Evolutionary conservation across 2,888 invertebrate species (phyloP), one percentile per base, ranked within the genome.

Genomic region (Tetrapedia diversipes): DNA sequence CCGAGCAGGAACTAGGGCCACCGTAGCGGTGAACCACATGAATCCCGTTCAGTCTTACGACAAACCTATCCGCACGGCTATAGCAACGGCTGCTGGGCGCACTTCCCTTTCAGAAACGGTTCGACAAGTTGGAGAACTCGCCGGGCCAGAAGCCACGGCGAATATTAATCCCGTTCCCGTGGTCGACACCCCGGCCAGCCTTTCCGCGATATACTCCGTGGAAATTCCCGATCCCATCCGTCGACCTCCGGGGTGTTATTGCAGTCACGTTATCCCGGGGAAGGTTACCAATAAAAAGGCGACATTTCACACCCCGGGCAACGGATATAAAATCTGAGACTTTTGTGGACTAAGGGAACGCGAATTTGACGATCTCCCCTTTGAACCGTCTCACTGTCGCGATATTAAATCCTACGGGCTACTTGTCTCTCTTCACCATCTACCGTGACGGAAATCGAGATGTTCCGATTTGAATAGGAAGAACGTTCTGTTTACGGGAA

Each of bases 121-220:
- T 77, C 65, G 77, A 70, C 77, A 57, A 77, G 77, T 76, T 53
- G 41, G 29, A n/a, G n/a, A 77, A 45, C 39, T 63, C 51, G 56
- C 27, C 39, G n/a, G 49, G 47, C 59, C 63, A 59, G 61, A 64
- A 78, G 49, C 64, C 47, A 61, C 43, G 54, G 51, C 71, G 80
- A 80, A 80, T 80, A 72, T 80, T 80, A 76, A 79, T 73, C 75
- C 68, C 14, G 56, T 72, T 67, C 47, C 37, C 65, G 39, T n/a
- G 49, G 51, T 41, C 45, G 41, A 56, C 49, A 27, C 37, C n/a
- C 22, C 27, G 24, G 34, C 11, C 51, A 14, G 32, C 24, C 16
- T 43, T 22, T 6, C 37, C 32, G 8, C 43, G 22, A 51, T 51
- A 16, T 71, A 39, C 39, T 51, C 19, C 24, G 29, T 43, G 39